Percentiles rank a stretch among this genome's conserved stretches.
Conservation (phyloP, 2,797 vertebrate genomes). For the Strix occidentalis region DNA sequence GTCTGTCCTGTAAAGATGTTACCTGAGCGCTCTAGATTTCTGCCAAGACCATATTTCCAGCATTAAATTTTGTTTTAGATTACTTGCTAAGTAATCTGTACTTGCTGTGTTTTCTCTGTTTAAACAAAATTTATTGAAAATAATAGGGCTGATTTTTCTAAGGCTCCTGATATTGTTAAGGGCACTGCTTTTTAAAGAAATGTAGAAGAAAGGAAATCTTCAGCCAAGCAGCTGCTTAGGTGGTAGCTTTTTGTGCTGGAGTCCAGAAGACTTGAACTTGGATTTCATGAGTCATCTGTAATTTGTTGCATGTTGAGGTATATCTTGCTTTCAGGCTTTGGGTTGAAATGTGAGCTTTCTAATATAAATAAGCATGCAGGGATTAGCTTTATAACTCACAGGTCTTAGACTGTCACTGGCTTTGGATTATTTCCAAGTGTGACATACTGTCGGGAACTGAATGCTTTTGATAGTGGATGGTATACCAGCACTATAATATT, state of each 20-base stretch:
- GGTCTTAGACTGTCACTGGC: slow-evolving; percentile 11
- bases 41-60: neutral
- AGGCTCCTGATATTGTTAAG: neutral
- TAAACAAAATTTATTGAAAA: neutral
- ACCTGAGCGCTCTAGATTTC: neutral
- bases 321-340: slow-evolving; percentile 18
- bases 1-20: neutral
- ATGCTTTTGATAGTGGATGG: neutral
- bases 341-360: slow-evolving; percentile 38
- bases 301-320: slow-evolving; percentile 12
- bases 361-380: neutral
- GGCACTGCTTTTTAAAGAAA: neutral
- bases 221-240: neutral
- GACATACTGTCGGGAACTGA: neutral
- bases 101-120: neutral
- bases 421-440: slow-evolving; percentile 40
- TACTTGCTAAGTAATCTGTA: neutral
- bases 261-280: neutral
- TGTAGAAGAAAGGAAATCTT: neutral
- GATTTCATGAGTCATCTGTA: neutral
- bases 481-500: neutral
- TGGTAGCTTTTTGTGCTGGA: neutral
- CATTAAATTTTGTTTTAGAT: neutral
- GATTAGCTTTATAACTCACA: slow-evolving; percentile 2
- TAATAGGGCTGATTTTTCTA: neutral